Percentiles rank a stretch among this genome's conserved stretches.
These are phyloP conservation scores for Drosophila helvetica DNA, from an alignment of 2,888 invertebrate genomes.

Conservation along the genomic window DNA sequence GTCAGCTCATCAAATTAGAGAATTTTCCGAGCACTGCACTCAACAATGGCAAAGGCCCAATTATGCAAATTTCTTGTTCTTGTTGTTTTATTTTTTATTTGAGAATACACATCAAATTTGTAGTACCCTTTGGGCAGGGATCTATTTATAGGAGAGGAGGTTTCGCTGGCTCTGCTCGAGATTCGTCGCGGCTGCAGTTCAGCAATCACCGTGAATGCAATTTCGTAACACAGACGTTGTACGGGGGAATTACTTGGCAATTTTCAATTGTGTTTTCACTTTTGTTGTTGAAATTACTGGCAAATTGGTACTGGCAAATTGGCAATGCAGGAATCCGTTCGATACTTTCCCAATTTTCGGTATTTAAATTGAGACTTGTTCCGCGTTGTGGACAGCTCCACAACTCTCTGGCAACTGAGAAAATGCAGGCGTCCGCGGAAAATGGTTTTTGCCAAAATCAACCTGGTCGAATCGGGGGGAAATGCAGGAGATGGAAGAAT, in stretches of 20 bases:
- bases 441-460: constrained; percentile 71
- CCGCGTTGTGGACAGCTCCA: constrained; percentile 71
- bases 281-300: constrained; percentile 28
- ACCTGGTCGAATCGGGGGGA: constrained; percentile 32
- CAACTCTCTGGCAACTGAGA: constrained; percentile 70
- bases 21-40: constrained; percentile 12
- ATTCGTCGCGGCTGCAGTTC: constrained; percentile 48
- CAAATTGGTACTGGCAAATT: constrained; percentile 30
- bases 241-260: constrained; percentile 29
- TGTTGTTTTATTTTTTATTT: constrained; percentile 38
- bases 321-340: constrained; percentile 12
- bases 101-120: constrained; percentile 47
- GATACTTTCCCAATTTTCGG: constrained; percentile 4
- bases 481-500: constrained; percentile 28
- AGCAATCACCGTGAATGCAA: constrained; percentile 42
- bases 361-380: constrained; percentile 41
- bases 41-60: constrained; percentile 31
- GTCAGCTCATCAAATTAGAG: constrained; percentile 24
- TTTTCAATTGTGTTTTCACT: constrained; percentile 55
- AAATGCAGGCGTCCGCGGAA: constrained; percentile 75
- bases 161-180: constrained; percentile 50
- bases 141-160: constrained; percentile 70
- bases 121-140: constrained; percentile 55
- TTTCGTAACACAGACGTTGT: constrained; percentile 56
- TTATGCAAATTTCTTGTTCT: constrained; percentile 51